Conservation (phyloP, 2,113 vertebrate species). For the Brachirus orientalis region DNA sequence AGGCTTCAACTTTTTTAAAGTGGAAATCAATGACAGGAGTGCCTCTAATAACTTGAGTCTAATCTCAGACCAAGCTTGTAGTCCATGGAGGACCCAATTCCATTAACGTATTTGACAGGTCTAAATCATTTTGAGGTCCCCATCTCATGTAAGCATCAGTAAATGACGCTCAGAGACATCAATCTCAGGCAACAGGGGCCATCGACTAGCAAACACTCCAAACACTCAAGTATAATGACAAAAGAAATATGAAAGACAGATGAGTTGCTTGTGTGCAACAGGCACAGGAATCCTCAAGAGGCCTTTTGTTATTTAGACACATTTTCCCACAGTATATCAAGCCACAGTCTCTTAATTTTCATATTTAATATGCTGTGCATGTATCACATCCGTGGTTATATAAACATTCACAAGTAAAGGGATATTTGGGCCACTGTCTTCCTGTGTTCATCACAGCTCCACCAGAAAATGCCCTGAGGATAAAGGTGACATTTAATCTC, state of each 20-base stretch:
- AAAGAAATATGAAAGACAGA: constrained; percentile 51
- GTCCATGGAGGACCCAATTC: constrained; percentile 25
- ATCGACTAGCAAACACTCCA: constrained; percentile 27
- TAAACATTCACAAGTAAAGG: constrained; percentile 27
- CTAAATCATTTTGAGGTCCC: constrained; percentile 47
- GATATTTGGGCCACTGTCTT: constrained; percentile 11
- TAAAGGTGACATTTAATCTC: constrained; percentile 26
- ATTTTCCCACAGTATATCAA: background rate
- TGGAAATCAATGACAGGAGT: constrained; percentile 25
- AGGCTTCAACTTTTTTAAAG: constrained; percentile 24
- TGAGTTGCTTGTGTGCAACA: constrained; percentile 22
- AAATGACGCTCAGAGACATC: constrained; percentile 40
- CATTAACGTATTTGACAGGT: constrained; percentile 56
- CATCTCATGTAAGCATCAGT: constrained; percentile 61
- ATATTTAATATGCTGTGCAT: constrained; percentile 8
- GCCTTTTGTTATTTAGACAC: constrained; percentile 26
- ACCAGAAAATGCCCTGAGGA: constrained; percentile 18
- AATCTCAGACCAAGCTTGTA: constrained; percentile 7
- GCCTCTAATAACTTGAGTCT: constrained; percentile 22
- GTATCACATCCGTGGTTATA: constrained; percentile 10
- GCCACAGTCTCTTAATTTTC: background rate
- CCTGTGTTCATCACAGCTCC: background rate
- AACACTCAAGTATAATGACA: constrained; percentile 34
- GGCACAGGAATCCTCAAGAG: constrained; percentile 13
- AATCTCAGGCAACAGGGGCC: constrained; percentile 32